These are phyloP conservation scores for Clistopyga incitator DNA, from an alignment of 2,888 invertebrate species.

Conservation along the genomic window DNA sequence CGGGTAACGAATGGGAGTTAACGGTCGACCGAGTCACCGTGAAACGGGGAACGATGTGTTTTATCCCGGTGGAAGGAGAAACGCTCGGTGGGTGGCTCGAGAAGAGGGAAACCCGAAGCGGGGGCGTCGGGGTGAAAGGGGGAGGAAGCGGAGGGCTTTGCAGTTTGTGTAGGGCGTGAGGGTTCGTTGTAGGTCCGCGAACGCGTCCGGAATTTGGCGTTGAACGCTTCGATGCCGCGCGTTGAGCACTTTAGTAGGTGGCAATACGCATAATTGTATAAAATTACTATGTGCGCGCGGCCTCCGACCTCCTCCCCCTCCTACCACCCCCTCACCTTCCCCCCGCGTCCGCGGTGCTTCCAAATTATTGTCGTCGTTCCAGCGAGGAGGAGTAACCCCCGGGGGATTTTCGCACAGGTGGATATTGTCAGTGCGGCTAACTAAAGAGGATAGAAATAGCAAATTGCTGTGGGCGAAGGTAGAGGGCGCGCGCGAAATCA, in stretches of 20 bases:
- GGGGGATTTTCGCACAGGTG: conserved; percentile 65
- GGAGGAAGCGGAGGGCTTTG: conserved; percentile 47
- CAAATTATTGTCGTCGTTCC: conserved; percentile 66
- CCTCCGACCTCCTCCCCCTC: conserved; percentile 38
- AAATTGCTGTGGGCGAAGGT: conserved; percentile 29
- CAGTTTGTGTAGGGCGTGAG: conserved; percentile 25
- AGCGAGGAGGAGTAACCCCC: conserved; percentile 24
- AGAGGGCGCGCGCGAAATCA: conserved; percentile 33
- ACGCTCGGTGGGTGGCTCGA: conserved; percentile 5
- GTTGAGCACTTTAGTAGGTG: conserved; percentile 67
- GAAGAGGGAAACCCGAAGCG: conserved; percentile 29
- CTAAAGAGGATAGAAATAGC: conserved; percentile 40
- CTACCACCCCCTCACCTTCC: conserved; percentile 32
- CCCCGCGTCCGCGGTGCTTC: conserved; percentile 32
- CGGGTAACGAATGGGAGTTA: conserved; percentile 78
- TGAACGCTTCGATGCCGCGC: conserved; percentile 45
- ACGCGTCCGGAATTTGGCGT: conserved; percentile 62
- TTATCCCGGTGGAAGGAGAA: conserved; percentile 39
- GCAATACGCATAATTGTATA: conserved; percentile 81
- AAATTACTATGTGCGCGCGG: conserved; percentile 76
- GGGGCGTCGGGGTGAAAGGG: conserved; percentile 46
- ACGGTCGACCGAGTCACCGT: conserved; percentile 74
- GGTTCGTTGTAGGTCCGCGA: conserved; percentile 51
- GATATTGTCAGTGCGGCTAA: conserved; percentile 26
- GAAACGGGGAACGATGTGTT: conserved; percentile 74